Base-by-base conservation (phyloP, 1,140 invertebrate genomes). In the Euglossa dilemma region DNA sequence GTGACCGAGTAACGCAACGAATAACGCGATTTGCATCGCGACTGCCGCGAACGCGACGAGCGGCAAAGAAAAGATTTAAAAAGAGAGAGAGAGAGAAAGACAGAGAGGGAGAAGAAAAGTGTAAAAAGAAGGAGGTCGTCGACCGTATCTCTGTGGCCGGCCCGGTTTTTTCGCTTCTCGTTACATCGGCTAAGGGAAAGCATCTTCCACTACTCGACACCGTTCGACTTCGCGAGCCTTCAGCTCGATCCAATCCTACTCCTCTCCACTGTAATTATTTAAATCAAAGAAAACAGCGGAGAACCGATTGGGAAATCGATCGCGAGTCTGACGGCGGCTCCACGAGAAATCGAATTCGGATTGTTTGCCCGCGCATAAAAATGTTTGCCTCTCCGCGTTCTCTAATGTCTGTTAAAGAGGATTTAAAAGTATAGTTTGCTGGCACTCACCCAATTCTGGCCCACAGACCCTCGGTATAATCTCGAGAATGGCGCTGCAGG, bases 401-500 rank as follows among this genome's bases (percentile, higher is more conserved):
- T 52, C 20, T 73, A 52, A 25, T 9, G 5, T 43, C 56, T 18
- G 14, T 47, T 67, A 11, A 43, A 66, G 80, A 72, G 36, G 18
- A 54, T 66, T 47, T 72, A 16, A 25, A 61, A 43, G 36, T 18
- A 43, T 57, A n/a, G 28, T 43, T 56, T 57, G 5, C 6, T 64
- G 45, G 14, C 73, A 95, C 96, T 97, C 94, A 98, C 97, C 97
- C 93, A 97, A 95, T 95, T 98, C 97, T 72, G 97, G 96, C 72
- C 97, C 97, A 93, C 97, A 98, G 76, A 98, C 97, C 86, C 97
- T 95, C 47, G 97, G 97, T 90, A 98, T 98, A 86, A 98, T 97
- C 95, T 98, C 97, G 90, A 98, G 93, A 91, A 98, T 98, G 64
- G 97, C 97, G 84, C 97, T 97, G 94, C 97, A 98, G 80, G 97